Conservation (phyloP, 2,797 vertebrate species). For the Malurus leucopterus region DNA sequence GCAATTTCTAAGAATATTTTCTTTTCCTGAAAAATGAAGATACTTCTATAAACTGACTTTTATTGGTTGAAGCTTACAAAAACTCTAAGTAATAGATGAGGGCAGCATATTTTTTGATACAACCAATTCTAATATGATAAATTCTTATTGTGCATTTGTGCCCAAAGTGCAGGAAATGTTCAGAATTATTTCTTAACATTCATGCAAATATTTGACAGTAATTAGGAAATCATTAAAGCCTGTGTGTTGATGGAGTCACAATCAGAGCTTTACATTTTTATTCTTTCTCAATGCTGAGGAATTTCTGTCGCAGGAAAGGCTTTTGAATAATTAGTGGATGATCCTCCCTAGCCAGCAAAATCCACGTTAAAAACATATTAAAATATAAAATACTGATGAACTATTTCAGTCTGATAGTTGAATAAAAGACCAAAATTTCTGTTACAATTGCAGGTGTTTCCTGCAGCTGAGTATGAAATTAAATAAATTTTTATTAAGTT, state of each 20-base stretch:
- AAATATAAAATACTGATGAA: not conserved
- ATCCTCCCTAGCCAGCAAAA: not conserved
- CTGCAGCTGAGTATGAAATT: constrained; percentile 34
- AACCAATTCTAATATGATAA: not conserved
- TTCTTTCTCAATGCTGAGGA: not conserved
- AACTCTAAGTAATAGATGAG: not conserved
- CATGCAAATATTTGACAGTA: not conserved
- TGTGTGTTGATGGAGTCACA: not conserved
- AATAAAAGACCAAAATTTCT: not conserved
- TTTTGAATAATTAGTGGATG: not conserved
- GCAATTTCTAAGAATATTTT: not conserved
- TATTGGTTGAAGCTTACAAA: not conserved
- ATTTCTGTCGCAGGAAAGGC: not conserved
- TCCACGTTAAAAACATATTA: not conserved
- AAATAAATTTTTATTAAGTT: constrained; percentile 47
- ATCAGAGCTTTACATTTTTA: not conserved
- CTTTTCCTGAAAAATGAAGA: not conserved
- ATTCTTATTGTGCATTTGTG: not conserved
- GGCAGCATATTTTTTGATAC: not conserved
- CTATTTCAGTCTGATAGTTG: not conserved
- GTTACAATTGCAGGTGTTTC: constrained; percentile 19
- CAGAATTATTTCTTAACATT: not conserved
- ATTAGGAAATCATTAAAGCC: not conserved
- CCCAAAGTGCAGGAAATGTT: not conserved
- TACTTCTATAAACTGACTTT: not conserved